These are phyloP conservation scores for Trichogramma evanescens DNA, from an alignment of 2,888 invertebrate genomes.

Conservation along the genomic window DNA sequence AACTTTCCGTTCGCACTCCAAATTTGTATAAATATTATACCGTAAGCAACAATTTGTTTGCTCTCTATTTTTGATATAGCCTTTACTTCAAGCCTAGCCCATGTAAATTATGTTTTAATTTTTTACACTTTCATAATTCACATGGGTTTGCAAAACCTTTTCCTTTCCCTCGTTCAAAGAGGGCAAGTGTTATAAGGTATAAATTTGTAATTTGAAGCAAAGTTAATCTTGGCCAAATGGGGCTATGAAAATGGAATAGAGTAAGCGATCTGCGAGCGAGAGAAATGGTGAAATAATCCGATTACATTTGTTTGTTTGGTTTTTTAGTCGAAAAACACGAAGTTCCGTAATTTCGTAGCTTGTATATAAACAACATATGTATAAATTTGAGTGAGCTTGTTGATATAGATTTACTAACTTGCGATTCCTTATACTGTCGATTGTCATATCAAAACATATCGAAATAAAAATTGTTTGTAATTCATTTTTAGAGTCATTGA, in stretches of 20 bases:
- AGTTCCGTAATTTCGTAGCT: too few relatives aligned
- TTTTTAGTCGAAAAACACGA: not conserved
- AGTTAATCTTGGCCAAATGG: not conserved
- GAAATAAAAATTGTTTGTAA: too few relatives aligned
- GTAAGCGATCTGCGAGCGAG: conserved; percentile 31
- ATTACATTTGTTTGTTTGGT: not conserved
- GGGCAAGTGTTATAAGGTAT: conserved; percentile 3
- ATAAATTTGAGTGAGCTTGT: too few relatives aligned
- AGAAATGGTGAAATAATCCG: not conserved
- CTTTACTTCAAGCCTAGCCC: conserved; percentile 25
- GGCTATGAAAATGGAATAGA: conserved; percentile 38
- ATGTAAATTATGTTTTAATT: conserved; percentile 5
- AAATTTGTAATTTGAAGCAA: too few relatives aligned
- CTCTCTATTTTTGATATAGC: conserved; percentile 41
- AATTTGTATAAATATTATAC: too few relatives aligned
- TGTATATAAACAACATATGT: too few relatives aligned
- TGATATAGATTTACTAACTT: too few relatives aligned
- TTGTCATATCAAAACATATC: too few relatives aligned
- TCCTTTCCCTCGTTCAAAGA: not conserved
- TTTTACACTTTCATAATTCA: conserved; percentile 7
- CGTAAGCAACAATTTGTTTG: conserved; percentile 23
- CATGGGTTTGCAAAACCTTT: not conserved
- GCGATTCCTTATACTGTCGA: too few relatives aligned
- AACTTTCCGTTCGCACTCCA: too few relatives aligned
- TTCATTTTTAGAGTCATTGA: too few relatives aligned